Evolutionary conservation across 2,113 vertebrate genomes (phyloP).

Genomic region (Campylomormyrus tamandua): DNA sequence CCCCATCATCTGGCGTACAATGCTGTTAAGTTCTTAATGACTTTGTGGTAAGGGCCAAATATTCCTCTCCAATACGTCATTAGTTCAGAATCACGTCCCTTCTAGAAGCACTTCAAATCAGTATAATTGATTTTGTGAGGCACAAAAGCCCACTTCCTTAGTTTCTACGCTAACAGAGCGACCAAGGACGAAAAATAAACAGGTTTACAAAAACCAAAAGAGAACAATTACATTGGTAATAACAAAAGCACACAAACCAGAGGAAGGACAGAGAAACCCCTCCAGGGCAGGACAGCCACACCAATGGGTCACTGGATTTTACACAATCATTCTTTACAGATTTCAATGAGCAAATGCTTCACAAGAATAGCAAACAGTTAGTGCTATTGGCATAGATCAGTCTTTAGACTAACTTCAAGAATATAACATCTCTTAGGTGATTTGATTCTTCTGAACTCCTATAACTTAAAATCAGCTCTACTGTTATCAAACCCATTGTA

Average conservation of each 20-base stretch:
- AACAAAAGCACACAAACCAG: background rate
- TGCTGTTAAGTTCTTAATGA: slow-evolving; percentile 3
- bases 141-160: background rate
- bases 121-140: slow-evolving; percentile 9
- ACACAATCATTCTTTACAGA: background rate
- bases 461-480: background rate
- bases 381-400: background rate
- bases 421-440: background rate
- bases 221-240: background rate
- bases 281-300: background rate
- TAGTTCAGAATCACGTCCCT: slow-evolving; percentile 6
- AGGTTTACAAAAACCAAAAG: background rate
- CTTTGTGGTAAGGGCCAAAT: background rate
- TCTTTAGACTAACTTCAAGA: background rate
- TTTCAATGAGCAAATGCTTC: background rate
- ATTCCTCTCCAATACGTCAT: background rate
- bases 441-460: background rate
- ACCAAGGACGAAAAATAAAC: background rate
- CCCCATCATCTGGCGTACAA: background rate
- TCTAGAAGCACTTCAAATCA: background rate
- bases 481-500: background rate
- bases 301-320: background rate
- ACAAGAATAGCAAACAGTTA: background rate
- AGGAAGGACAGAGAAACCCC: background rate
- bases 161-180: background rate